Conservation (phyloP, 1,140 invertebrate species). For the Drosophila setifemur region DNA sequence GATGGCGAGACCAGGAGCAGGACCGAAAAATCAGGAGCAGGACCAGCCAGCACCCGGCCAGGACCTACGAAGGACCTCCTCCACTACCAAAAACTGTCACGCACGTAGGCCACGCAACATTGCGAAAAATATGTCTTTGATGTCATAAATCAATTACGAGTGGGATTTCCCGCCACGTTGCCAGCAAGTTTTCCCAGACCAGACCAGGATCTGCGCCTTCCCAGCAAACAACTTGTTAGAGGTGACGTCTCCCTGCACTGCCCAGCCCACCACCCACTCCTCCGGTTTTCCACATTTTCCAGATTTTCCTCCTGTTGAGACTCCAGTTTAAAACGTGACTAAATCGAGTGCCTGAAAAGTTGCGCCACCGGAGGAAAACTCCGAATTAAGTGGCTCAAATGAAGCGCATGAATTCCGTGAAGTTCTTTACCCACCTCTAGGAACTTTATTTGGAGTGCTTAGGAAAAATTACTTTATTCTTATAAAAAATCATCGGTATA, state of each 20-base stretch:
- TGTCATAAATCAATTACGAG: constrained; percentile 82
- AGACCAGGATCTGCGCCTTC: constrained; percentile 57
- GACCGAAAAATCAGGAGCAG: constrained; percentile 32
- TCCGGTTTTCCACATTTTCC: constrained; percentile 21
- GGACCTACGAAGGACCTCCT: background rate
- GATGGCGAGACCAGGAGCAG: constrained; percentile 48
- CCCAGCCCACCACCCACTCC: background rate
- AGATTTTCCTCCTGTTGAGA: too few species aligned
- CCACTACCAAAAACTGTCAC: constrained; percentile 63
- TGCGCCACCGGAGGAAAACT: background rate
- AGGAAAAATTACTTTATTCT: too few species aligned
- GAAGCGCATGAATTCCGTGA: constrained; percentile 36
- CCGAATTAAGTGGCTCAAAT: constrained; percentile 53
- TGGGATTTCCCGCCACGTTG: constrained; percentile 53
- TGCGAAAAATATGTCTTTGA: constrained; percentile 82
- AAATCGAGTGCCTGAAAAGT: constrained; percentile 23
- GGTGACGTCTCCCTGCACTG: constrained; percentile 12
- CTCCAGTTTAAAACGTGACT: constrained; percentile 72
- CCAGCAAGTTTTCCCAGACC: background rate
- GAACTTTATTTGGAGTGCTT: too few species aligned
- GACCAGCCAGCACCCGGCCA: constrained; percentile 1
- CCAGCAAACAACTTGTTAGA: constrained; percentile 68
- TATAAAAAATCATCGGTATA: too few species aligned
- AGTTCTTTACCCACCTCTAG: too few species aligned
- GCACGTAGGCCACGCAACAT: constrained; percentile 82